Evolutionary conservation across 64 coral and sea anemone genomes (phyloP).

Genomic region (Acropora tenuis): DNA sequence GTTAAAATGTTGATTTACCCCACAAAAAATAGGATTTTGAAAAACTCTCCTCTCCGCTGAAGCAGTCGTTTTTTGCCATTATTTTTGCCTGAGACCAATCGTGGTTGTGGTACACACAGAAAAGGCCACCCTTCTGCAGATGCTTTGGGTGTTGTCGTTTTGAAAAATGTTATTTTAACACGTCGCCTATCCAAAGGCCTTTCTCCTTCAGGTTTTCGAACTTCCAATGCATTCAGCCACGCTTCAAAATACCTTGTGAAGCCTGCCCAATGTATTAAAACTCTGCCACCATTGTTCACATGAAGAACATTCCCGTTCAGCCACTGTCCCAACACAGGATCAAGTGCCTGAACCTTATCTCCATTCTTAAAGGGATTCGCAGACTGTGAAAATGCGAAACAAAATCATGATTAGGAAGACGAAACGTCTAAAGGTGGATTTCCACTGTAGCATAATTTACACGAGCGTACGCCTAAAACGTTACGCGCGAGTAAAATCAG

Average conservation of each 20-base stretch:
- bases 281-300: neutral
- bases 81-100: neutral
- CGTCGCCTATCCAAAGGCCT: neutral
- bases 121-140: neutral
- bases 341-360: constrained; percentile 12
- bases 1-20: too few relatives aligned
- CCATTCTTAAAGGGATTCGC: neutral
- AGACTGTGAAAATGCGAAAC: neutral
- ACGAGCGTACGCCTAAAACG: neutral
- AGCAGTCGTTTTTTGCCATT: neutral
- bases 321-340: neutral
- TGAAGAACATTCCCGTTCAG: neutral
- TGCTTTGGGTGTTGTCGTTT: constrained; percentile 9
- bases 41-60: neutral
- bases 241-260: neutral
- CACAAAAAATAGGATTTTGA: neutral
- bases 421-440: neutral
- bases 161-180: neutral
- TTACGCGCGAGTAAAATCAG: neutral
- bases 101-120: neutral
- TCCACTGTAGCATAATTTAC: too few relatives aligned
- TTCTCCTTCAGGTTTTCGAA: neutral
- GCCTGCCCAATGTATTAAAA: neutral
- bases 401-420: neutral
- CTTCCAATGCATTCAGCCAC: constrained; percentile 5